Evolutionary conservation across 2,888 invertebrate species (phyloP).

Genomic region (Fabriciana adippe): DNA sequence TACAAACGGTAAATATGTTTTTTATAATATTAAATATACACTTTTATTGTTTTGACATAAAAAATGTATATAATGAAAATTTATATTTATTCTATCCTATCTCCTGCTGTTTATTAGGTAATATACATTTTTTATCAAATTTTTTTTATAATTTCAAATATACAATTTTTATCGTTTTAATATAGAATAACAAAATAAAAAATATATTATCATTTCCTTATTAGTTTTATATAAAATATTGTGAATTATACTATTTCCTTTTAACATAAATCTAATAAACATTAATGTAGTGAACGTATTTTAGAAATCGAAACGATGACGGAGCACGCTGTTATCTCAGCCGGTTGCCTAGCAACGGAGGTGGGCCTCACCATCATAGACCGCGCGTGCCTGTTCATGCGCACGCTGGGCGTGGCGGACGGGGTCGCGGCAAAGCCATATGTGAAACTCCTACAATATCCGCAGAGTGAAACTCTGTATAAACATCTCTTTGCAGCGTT

Average conservation of each 20-base stretch:
- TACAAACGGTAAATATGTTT: conserved; percentile 56
- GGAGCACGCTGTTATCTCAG: conserved; percentile 69
- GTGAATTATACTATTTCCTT: background rate
- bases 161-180: too few species aligned
- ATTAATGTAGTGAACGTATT: conserved; percentile 10
- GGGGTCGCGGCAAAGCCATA: conserved; percentile 93
- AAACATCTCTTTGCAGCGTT: conserved; percentile 96
- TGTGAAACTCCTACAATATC: conserved; percentile 91
- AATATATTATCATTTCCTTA: background rate
- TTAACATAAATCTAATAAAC: background rate
- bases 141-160: background rate
- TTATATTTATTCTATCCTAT: background rate
- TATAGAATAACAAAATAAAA: too few species aligned
- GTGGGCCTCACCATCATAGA: conserved; percentile 94
- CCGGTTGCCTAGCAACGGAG: conserved; percentile 89
- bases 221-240: background rate
- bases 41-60: background rate
- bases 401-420: conserved; percentile 90
- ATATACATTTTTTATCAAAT: background rate
- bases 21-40: background rate
- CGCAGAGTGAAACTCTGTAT: conserved; percentile 94
- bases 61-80: background rate
- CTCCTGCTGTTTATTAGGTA: background rate
- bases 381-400: conserved; percentile 91
- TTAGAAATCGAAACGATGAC: conserved; percentile 72